Percentiles rank a stretch among this genome's conserved stretches.
These are phyloP conservation scores for Odontocerum albicorne DNA, from an alignment of 2,888 invertebrate genomes.

Conservation along the genomic window DNA sequence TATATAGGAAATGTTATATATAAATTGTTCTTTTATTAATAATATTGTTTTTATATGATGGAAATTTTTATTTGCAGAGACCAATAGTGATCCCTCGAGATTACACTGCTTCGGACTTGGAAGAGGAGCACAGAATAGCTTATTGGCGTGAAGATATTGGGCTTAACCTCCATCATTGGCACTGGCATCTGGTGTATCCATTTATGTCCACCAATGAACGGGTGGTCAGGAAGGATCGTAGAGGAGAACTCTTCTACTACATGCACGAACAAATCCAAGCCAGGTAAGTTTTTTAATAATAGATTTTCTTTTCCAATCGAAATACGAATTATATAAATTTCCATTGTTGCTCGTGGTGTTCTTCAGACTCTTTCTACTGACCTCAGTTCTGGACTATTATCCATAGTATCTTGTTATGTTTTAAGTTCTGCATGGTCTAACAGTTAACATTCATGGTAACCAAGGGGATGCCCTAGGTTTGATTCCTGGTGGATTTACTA, in stretches of 20 bases:
- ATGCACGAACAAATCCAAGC: conserved; percentile 67
- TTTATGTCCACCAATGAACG: conserved; percentile 56
- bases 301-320: not conserved
- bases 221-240: conserved; percentile 73
- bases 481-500: too few relatives aligned
- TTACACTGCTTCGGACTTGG: conserved; percentile 77
- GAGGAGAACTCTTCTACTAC: conserved; percentile 79
- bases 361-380: not conserved
- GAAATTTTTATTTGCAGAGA: conserved; percentile 43
- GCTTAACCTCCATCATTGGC: conserved; percentile 80
- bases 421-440: too few relatives aligned
- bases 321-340: not conserved
- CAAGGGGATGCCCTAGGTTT: too few relatives aligned
- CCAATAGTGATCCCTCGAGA: conserved; percentile 74
- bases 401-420: not conserved
- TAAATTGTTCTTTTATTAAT: too few relatives aligned
- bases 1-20: too few relatives aligned
- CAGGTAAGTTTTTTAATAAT: conserved; percentile 42
- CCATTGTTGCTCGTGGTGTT: not conserved
- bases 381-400: not conserved
- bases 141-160: conserved; percentile 84
- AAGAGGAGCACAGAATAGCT: conserved; percentile 77
- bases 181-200: conserved; percentile 82
- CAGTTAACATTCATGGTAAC: too few relatives aligned
- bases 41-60: not conserved